These are phyloP conservation scores for Tetragonisca angustula DNA, from an alignment of 2,888 invertebrate species.

Conservation along the genomic window DNA sequence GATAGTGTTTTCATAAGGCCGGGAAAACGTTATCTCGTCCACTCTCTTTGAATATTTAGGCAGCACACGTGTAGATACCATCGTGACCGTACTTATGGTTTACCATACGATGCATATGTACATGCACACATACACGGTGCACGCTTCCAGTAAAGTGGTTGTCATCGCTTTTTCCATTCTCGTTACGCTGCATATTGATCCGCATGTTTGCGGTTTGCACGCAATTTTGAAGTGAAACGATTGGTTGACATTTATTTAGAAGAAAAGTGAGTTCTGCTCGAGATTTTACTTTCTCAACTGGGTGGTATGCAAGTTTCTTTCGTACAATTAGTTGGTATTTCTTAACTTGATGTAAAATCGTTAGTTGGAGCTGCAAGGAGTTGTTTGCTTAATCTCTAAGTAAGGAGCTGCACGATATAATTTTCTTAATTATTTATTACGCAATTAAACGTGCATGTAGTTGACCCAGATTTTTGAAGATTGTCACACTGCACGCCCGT, in stretches of 20 bases:
- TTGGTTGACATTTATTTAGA: too few relatives aligned
- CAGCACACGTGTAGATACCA: slow-evolving; percentile 47
- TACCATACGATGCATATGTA: slow-evolving; percentile 53
- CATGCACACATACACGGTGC: not conserved
- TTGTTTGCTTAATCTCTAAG: not conserved
- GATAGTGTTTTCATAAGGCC: slow-evolving; percentile 62
- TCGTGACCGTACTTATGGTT: slow-evolving; percentile 53
- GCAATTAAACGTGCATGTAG: not conserved
- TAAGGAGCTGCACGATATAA: not conserved
- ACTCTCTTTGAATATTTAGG: slow-evolving; percentile 45
- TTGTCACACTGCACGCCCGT: too few relatives aligned
- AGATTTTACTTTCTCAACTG: too few relatives aligned
- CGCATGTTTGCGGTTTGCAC: too few relatives aligned
- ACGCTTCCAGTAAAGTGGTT: not conserved
- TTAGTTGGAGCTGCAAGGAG: not conserved
- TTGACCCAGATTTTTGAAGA: not conserved
- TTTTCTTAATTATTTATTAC: not conserved
- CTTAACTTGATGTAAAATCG: not conserved
- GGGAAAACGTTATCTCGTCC: slow-evolving; percentile 46
- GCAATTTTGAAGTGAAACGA: too few relatives aligned
- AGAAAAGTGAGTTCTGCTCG: too few relatives aligned
- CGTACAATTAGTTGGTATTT: too few relatives aligned
- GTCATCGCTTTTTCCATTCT: not conserved
- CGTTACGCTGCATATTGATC: not conserved
- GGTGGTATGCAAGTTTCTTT: too few relatives aligned